These are phyloP conservation scores for Chiloscyllium plagiosum DNA, from an alignment of 2,113 vertebrate genomes.

Conservation along the genomic window DNA sequence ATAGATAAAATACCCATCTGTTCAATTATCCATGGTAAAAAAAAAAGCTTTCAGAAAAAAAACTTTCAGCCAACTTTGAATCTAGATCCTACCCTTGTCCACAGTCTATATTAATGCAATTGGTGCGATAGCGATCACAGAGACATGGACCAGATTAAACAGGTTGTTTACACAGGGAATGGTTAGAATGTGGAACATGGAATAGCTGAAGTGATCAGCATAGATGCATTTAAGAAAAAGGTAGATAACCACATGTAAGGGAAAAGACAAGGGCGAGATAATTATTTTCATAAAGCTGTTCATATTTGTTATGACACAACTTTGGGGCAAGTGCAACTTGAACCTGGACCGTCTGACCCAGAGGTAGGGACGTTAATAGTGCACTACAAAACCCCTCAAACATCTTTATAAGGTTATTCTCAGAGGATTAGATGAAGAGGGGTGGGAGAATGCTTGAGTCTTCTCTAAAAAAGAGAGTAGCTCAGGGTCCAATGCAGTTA, in stretches of 20 bases:
- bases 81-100: neutral
- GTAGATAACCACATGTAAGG: neutral
- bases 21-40: neutral
- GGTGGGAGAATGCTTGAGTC: neutral
- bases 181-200: neutral
- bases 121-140: neutral
- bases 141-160: neutral
- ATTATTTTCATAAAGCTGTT: no score
- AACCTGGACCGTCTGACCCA: no score
- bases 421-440: neutral
- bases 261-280: no score
- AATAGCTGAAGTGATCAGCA: neutral
- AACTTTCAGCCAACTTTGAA: neutral
- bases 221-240: neutral
- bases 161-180: neutral
- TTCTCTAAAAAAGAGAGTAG: no score
- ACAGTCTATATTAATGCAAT: neutral
- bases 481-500: neutral
- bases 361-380: no score
- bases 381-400: no score
- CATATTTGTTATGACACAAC: no score
- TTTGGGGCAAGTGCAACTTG: no score
- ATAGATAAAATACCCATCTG: neutral
- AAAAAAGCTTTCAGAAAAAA: neutral
- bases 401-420: neutral